Conservation (phyloP, 2,888 invertebrate genomes). For the Tetragonula carbonaria region DNA sequence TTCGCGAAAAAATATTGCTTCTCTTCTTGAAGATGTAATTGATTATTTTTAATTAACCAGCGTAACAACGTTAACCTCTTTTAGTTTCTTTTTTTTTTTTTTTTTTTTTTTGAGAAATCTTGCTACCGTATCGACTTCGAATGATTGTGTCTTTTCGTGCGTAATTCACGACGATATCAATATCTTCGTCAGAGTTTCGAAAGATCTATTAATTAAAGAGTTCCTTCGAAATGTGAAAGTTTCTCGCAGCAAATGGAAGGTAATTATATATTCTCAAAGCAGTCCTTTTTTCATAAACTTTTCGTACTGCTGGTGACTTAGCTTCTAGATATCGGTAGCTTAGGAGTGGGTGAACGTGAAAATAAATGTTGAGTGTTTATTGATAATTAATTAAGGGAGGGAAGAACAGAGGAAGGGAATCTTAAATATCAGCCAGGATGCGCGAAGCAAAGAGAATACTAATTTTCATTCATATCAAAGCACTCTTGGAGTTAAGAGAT, state of each 20-base stretch:
- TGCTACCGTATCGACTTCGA: too few relatives aligned
- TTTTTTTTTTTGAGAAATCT: too few relatives aligned
- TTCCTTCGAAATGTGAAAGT: not conserved
- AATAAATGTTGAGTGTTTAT: conserved; percentile 35
- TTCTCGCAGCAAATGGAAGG: too few relatives aligned
- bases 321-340: not conserved
- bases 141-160: not conserved
- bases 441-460: conserved; percentile 53
- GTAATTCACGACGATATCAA: not conserved
- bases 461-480: conserved; percentile 58
- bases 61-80: too few relatives aligned
- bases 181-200: not conserved
- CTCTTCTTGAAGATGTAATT: too few relatives aligned
- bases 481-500: conserved; percentile 52
- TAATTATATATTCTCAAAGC: not conserved
- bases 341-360: not conserved
- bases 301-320: not conserved
- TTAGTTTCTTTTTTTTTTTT: too few relatives aligned
- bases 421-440: conserved; percentile 48
- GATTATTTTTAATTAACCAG: too few relatives aligned
- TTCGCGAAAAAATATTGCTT: too few relatives aligned
- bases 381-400: conserved; percentile 29
- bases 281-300: too few relatives aligned
- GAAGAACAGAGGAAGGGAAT: conserved; percentile 14
- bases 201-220: not conserved